Evolutionary conservation across 2,888 invertebrate genomes (phyloP).

Genomic region (Ditula angustiorana): DNA sequence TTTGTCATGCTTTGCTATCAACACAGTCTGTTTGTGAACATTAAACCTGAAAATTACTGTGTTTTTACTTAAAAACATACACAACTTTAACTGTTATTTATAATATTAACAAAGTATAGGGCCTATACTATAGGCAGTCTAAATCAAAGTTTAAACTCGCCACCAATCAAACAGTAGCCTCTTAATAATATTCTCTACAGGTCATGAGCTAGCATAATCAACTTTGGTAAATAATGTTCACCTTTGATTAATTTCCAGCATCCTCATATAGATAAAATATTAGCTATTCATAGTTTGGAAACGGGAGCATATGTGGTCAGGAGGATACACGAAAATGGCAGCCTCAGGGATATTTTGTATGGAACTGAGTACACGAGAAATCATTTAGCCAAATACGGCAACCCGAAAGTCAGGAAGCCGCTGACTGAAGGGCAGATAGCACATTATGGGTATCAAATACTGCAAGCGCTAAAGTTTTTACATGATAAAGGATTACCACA

Average conservation of each 20-base stretch:
- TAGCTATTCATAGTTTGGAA: slow-evolving; percentile 90
- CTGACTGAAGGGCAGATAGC: slow-evolving; percentile 90
- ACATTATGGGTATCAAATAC: slow-evolving; percentile 91
- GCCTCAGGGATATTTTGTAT: slow-evolving; percentile 90
- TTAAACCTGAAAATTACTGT: no score
- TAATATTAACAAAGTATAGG: no score
- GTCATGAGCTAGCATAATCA: no score
- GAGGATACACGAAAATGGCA: slow-evolving; percentile 88
- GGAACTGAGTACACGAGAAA: slow-evolving; percentile 91
- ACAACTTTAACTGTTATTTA: no score
- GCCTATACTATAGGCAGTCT: no score
- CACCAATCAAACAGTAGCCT: no score
- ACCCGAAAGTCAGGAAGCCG: slow-evolving; percentile 90
- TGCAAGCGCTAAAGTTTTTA: slow-evolving; percentile 93
- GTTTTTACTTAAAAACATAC: no score
- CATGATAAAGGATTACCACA: slow-evolving; percentile 95
- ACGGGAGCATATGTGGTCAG: slow-evolving; percentile 89
- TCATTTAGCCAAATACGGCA: slow-evolving; percentile 94
- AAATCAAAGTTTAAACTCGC: no score
- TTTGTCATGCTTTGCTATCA: no score
- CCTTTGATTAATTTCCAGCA: slow-evolving; percentile 77
- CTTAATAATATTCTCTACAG: no score
- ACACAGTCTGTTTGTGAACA: no score
- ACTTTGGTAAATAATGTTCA: no score
- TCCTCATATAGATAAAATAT: slow-evolving; percentile 89